A percentile compares a stretch with the other conserved stretches of the same genome.
Conservation (phyloP, 2,113 vertebrate species). For the Macaca fascicularis region T2T-MFA8v1.1 NC_088377.1:129444001-129444500, state of each 20-base stretch:
- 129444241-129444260: not conserved
- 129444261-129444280: not conserved
- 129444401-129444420: slow-evolving; percentile 13
- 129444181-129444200: slow-evolving; percentile 7
- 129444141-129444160: not conserved
- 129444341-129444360: not conserved
- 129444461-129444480: not conserved
- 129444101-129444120: slow-evolving; percentile 6
- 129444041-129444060: slow-evolving; percentile 12
- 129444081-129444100: not conserved
- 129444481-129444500: no score
- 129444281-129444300: not conserved
- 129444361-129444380: not conserved
- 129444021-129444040: no score
- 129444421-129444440: slow-evolving; percentile 22
- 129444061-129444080: not conserved
- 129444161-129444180: not conserved
- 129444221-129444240: not conserved
- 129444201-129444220: not conserved
- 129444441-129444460: slow-evolving; percentile 3
- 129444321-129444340: not conserved
- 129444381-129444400: not conserved
- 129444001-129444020: no score
- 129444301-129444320: not conserved
- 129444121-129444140: not conserved